phyloP scores from a whole-genome alignment of 2,797 vertebrate genomes.

The Bryconaethiops microstoma region DNA sequence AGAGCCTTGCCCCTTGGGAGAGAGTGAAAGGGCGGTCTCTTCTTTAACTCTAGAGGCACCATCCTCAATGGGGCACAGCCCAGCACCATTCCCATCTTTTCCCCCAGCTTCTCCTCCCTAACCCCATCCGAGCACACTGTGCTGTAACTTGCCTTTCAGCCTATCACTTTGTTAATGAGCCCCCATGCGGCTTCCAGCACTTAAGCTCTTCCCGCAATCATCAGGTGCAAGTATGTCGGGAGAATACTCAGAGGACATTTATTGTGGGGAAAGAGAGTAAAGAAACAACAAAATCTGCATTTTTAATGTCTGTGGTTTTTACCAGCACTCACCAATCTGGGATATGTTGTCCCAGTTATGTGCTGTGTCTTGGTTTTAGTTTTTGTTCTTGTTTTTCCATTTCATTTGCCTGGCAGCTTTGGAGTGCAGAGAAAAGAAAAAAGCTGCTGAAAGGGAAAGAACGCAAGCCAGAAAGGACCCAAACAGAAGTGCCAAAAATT shows the following conservation, averaged over 20 bases:
- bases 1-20: slow-evolving; percentile 55
- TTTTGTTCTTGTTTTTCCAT: slow-evolving; percentile 3
- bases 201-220: slow-evolving; percentile 73
- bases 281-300: slow-evolving; percentile 62
- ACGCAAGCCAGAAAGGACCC: slow-evolving; percentile 48
- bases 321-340: slow-evolving; percentile 48
- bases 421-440: slow-evolving; percentile 57
- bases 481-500: neutral
- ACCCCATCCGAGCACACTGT: slow-evolving; percentile 51
- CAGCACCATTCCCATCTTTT: slow-evolving; percentile 17
- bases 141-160: slow-evolving; percentile 65
- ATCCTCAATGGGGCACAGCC: slow-evolving; percentile 25
- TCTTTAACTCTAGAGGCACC: slow-evolving; percentile 37
- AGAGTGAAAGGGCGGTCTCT: slow-evolving; percentile 55
- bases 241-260: slow-evolving; percentile 66
- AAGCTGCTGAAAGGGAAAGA: slow-evolving; percentile 65
- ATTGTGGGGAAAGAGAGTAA: slow-evolving; percentile 53
- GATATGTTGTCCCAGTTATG: slow-evolving; percentile 45
- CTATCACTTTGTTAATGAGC: slow-evolving; percentile 75
- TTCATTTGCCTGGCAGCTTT: slow-evolving; percentile 5
- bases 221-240: slow-evolving; percentile 70
- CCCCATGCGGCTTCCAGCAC: slow-evolving; percentile 69
- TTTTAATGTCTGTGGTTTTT: slow-evolving; percentile 54
- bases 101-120: slow-evolving; percentile 47
- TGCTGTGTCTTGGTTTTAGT: slow-evolving; percentile 25